phyloP scores from a whole-genome alignment of 2,797 vertebrate species.

The Paratrypauchen microcephalus region DNA sequence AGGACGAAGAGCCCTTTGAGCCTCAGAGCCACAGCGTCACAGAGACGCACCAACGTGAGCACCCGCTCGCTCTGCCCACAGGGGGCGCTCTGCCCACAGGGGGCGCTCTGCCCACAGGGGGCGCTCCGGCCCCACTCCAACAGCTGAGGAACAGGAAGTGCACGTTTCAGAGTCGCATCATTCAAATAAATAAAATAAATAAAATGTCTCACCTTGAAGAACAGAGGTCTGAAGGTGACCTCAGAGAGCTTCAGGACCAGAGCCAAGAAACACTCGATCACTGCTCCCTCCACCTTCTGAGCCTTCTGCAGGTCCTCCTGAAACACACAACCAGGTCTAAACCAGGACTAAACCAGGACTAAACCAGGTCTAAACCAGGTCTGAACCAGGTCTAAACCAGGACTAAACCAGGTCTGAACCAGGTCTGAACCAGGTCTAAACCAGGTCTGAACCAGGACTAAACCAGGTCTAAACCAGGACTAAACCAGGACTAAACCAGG shows the following conservation, averaged over 20 bases:
- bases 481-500: no score
- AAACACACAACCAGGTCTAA: conserved; percentile 19
- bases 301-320: conserved; percentile 85
- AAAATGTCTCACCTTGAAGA: conserved; percentile 98
- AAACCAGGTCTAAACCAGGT: not conserved
- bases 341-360: no score
- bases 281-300: conserved; percentile 76
- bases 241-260: conserved; percentile 98
- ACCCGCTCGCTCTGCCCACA: conserved; percentile 76
- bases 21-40: conserved; percentile 82
- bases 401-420: no score
- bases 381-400: no score
- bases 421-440: no score
- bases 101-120: conserved; percentile 42
- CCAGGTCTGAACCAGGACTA: no score
- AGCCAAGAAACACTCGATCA: conserved; percentile 86
- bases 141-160: conserved; percentile 70
- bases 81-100: conserved; percentile 85
- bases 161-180: no score
- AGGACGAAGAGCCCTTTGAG: conserved; percentile 93
- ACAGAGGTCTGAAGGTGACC: conserved; percentile 91
- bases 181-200: no score
- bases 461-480: no score
- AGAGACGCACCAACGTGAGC: conserved; percentile 88
- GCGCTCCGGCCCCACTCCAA: conserved; percentile 86